phyloP scores from a whole-genome alignment of 2,888 invertebrate species.

The Tinea semifulvella region DNA sequence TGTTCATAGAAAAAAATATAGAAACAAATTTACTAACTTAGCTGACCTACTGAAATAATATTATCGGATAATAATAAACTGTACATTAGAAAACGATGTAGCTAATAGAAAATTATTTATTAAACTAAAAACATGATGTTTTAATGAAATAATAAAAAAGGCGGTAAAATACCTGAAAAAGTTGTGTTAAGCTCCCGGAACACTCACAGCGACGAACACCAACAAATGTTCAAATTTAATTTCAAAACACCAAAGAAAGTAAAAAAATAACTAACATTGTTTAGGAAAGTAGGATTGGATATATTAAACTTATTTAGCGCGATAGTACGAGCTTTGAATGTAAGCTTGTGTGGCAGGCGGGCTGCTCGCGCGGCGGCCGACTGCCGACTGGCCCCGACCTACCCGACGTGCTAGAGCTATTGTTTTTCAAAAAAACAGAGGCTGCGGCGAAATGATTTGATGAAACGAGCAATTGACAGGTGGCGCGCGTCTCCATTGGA shows the following conservation, averaged over 20 bases:
- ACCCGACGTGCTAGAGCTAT: conserved; percentile 51
- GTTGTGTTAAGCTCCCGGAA: conserved; percentile 2
- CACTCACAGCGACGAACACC: conserved; percentile 1
- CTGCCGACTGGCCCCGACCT: conserved; percentile 61
- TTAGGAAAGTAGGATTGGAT: neutral
- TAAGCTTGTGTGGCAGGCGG: conserved; percentile 20
- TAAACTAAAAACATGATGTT: too few relatives aligned
- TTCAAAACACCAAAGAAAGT: neutral
- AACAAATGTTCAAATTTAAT: neutral
- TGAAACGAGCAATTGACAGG: conserved; percentile 61
- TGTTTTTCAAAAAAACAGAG: conserved; percentile 55
- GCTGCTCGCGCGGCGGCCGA: conserved; percentile 54
- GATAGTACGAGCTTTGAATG: neutral
- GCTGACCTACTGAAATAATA: too few relatives aligned
- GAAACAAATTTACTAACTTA: too few relatives aligned
- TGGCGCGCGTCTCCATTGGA: conserved; percentile 51
- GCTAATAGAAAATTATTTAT: too few relatives aligned
- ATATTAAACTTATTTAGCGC: neutral
- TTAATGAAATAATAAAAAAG: too few relatives aligned
- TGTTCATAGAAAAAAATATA: too few relatives aligned
- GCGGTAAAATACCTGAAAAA: conserved; percentile 11
- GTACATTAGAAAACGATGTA: too few relatives aligned
- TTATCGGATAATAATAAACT: too few relatives aligned
- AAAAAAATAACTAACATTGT: neutral
- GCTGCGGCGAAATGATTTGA: conserved; percentile 64